phyloP scores from a whole-genome alignment of 2,113 vertebrate species.

The Boleophthalmus pectinirostris region DNA sequence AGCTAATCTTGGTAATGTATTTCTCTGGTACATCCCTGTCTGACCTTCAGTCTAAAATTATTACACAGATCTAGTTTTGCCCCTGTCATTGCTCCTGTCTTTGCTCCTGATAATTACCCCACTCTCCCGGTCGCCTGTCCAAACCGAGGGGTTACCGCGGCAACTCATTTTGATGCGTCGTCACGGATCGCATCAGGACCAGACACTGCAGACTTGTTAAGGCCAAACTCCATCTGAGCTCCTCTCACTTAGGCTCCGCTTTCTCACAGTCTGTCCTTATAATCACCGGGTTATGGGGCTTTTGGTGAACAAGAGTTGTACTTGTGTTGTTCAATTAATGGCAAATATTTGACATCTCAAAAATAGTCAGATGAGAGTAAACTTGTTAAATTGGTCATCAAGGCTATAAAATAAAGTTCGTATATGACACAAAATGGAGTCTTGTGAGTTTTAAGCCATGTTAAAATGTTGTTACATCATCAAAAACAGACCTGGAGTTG shows the following conservation, averaged over 20 bases:
- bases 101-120: conserved; percentile 49
- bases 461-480: too few species aligned
- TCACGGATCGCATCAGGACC: conserved; percentile 48
- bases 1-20: not conserved
- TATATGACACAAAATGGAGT: too few species aligned
- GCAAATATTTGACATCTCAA: too few species aligned
- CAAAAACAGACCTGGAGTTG: too few species aligned
- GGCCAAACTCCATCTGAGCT: not conserved
- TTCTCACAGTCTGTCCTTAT: too few species aligned
- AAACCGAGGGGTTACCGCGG: conserved; percentile 16
- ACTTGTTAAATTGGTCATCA: too few species aligned
- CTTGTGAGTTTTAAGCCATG: too few species aligned
- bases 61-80: conserved; percentile 45
- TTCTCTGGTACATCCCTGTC: not conserved
- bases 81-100: conserved; percentile 38
- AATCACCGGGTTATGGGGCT: too few species aligned
- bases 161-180: conserved; percentile 38
- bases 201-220: conserved; percentile 30
- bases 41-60: conserved; percentile 8
- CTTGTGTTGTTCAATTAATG: too few species aligned
- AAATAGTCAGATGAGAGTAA: too few species aligned
- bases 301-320: too few species aligned
- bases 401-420: too few species aligned
- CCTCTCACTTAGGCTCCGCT: not conserved
- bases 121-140: conserved; percentile 8